A percentile compares a stretch with the other conserved stretches of the same genome.
Evolutionary conservation across 2,888 invertebrate genomes (phyloP).

Genomic region (Erpobdella octoculata): DNA sequence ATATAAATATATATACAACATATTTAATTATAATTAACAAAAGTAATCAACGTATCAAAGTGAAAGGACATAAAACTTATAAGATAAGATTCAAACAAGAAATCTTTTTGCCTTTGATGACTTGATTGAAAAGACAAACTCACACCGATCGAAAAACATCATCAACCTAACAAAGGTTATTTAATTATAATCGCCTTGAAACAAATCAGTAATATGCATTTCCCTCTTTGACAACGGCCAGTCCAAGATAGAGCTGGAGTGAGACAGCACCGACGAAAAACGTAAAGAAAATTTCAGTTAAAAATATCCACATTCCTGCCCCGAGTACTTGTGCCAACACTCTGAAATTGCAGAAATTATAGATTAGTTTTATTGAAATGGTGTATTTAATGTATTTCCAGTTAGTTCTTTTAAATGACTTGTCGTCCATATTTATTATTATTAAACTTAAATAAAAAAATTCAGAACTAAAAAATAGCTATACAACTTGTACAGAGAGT

Average conservation of each 20-base stretch:
- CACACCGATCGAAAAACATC: too few species aligned
- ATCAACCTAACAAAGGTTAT: too few species aligned
- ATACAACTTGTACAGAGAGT: background rate
- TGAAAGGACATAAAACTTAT: too few species aligned
- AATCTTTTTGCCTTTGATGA: too few species aligned
- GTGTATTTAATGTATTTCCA: too few species aligned
- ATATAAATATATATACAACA: too few species aligned
- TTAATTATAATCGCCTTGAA: background rate
- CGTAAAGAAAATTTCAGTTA: background rate
- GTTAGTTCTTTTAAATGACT: too few species aligned
- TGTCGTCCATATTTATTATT: background rate
- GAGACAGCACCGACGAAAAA: background rate
- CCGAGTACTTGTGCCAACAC: slow-evolving; percentile 12
- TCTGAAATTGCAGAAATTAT: background rate
- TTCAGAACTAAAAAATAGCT: background rate
- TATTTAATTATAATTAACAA: too few species aligned
- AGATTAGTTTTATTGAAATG: background rate
- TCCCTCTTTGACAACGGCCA: background rate
- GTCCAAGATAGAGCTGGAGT: slow-evolving; percentile 2
- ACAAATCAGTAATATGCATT: background rate
- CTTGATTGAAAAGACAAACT: too few species aligned
- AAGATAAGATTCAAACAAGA: too few species aligned
- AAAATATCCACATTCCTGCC: background rate
- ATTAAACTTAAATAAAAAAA: background rate
- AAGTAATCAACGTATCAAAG: too few species aligned